Conservation (phyloP, 2,797 vertebrate genomes). For the Danio tinwini region DNA sequence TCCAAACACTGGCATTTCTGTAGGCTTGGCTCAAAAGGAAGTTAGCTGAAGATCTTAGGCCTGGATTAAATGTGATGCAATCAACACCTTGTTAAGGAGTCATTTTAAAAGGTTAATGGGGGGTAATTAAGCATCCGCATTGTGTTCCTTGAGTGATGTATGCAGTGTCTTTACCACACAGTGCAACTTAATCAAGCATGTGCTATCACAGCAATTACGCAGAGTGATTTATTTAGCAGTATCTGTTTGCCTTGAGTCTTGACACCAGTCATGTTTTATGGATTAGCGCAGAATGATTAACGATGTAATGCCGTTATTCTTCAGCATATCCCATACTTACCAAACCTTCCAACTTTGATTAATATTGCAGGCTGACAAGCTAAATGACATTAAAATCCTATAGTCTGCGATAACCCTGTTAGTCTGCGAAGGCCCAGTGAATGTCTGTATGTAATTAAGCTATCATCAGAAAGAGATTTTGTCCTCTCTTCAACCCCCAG, state of each 20-base stretch:
- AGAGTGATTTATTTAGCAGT: conserved; percentile 50
- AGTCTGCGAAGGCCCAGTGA: conserved; percentile 25
- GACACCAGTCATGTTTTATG: conserved; percentile 41
- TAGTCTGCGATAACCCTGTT: conserved; percentile 31
- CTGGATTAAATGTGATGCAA: conserved; percentile 19
- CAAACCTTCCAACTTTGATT: conserved; percentile 47
- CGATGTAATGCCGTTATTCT: conserved; percentile 32
- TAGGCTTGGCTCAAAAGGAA: neutral
- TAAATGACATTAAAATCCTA: conserved; percentile 41
- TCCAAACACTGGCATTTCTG: neutral
- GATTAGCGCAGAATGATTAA: conserved; percentile 43
- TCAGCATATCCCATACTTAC: conserved; percentile 38
- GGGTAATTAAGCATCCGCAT: conserved; percentile 3
- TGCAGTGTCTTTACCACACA: conserved; percentile 12
- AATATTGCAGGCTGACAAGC: conserved; percentile 45
- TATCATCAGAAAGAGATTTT: conserved; percentile 47
- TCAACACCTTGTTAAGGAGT: conserved; percentile 18
- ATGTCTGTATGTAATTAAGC: conserved; percentile 47
- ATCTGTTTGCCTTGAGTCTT: conserved; percentile 28
- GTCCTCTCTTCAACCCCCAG: conserved; percentile 44
- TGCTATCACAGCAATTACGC: conserved; percentile 40
- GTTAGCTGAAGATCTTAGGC: neutral
- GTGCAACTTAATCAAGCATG: conserved; percentile 17
- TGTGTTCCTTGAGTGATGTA: conserved; percentile 6
- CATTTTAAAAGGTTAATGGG: conserved; percentile 6